phyloP scores from a whole-genome alignment of 2,113 vertebrate species.

The Corvus hawaiiensis region DNA sequence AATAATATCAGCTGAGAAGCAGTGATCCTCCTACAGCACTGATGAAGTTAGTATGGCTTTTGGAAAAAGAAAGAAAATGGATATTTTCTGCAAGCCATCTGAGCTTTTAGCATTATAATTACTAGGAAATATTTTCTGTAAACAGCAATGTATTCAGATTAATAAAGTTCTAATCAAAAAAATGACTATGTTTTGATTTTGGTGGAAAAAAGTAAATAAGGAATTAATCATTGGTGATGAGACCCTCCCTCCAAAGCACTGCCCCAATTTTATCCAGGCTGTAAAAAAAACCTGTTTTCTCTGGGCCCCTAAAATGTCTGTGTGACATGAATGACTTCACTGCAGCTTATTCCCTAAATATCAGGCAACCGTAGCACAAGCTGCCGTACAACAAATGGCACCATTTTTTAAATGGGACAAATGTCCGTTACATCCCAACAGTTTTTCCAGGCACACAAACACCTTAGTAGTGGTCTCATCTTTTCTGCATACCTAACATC shows the following conservation, averaged over 20 bases:
- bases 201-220: neutral
- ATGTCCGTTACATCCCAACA: neutral
- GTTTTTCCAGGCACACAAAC: neutral
- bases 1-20: neutral
- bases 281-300: neutral
- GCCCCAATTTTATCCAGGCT: neutral
- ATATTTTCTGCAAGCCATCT: neutral
- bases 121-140: neutral
- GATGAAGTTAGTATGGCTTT: neutral
- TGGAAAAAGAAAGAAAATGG: neutral
- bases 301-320: neutral
- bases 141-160: neutral
- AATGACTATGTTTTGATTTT: neutral
- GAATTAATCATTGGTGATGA: neutral
- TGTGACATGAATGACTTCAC: neutral
- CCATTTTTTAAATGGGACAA: fast-evolving
- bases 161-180: neutral
- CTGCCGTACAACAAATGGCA: neutral
- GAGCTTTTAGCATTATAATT: neutral
- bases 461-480: neutral
- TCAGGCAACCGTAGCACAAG: fast-evolving
- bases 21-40: neutral
- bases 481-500: neutral
- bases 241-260: neutral
- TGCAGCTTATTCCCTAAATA: neutral